phyloP scores from a whole-genome alignment of 2,113 vertebrate species.

The Labeo catla region DNA sequence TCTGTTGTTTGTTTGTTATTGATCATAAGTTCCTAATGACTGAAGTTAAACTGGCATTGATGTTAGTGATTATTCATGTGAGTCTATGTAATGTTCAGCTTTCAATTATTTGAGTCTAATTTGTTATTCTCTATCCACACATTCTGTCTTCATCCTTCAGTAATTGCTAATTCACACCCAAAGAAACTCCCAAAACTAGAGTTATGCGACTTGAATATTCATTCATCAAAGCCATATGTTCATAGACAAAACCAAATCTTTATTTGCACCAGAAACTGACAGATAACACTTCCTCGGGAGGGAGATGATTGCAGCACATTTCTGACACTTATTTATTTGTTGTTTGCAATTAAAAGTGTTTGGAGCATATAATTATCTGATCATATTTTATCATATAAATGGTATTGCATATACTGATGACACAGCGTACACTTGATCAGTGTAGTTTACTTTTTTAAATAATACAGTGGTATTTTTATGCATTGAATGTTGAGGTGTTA shows the following conservation, averaged over 20 bases:
- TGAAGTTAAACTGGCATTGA: neutral
- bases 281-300: neutral
- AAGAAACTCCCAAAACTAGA: slow-evolving; percentile 20
- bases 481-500: neutral
- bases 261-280: slow-evolving; percentile 30
- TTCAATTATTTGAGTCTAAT: neutral
- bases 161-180: slow-evolving; percentile 8
- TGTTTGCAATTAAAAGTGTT: neutral
- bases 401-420: neutral
- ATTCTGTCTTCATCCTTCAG: slow-evolving; percentile 1
- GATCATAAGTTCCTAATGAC: neutral
- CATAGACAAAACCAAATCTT: slow-evolving; percentile 10
- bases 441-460: neutral
- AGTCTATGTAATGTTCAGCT: neutral
- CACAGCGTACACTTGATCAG: neutral
- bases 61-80: slow-evolving; percentile 6
- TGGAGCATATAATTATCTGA: neutral
- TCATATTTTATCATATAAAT: neutral
- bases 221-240: slow-evolving; percentile 27
- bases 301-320: neutral
- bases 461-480: neutral
- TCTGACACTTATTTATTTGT: neutral
- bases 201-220: slow-evolving; percentile 26
- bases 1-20: neutral
- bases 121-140: neutral